Conservation (phyloP, 2,888 invertebrate species). For the Unio delphinus region DNA sequence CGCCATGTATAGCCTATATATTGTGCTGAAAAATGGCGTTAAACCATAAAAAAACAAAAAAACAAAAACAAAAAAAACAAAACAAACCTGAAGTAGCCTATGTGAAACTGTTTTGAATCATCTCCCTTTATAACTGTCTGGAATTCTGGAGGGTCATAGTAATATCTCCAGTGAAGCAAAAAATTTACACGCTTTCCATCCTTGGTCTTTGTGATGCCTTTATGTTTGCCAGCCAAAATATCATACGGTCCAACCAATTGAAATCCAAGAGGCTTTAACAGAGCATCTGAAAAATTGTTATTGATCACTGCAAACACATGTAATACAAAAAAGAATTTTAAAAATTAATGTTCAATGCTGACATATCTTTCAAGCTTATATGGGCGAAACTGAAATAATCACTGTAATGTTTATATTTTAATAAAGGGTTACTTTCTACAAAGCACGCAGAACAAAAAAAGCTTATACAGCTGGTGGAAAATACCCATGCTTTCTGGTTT, state of each 20-base stretch:
- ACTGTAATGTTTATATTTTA: too few species aligned
- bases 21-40: too few species aligned
- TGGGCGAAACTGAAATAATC: too few species aligned
- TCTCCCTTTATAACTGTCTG: conserved; percentile 76
- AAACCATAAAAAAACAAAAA: too few species aligned
- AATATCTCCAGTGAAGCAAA: conserved; percentile 90
- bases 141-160: conserved; percentile 95
- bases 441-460: too few species aligned
- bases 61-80: too few species aligned
- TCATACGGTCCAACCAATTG: conserved; percentile 91
- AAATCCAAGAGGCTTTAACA: conserved; percentile 79
- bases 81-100: conserved; percentile 91
- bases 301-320: neutral
- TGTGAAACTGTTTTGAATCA: conserved; percentile 82
- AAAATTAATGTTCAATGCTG: too few species aligned
- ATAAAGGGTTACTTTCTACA: too few species aligned
- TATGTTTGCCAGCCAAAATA: conserved; percentile 75
- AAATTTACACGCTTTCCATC: conserved; percentile 75
- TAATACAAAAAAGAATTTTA: neutral
- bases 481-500: too few species aligned
- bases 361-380: too few species aligned
- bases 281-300: conserved; percentile 73
- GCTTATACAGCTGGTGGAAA: too few species aligned
- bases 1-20: too few species aligned
- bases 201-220: conserved; percentile 51